These are phyloP conservation scores for Monochamus saltuarius DNA, from an alignment of 1,140 invertebrate genomes.

Conservation along the genomic window DNA sequence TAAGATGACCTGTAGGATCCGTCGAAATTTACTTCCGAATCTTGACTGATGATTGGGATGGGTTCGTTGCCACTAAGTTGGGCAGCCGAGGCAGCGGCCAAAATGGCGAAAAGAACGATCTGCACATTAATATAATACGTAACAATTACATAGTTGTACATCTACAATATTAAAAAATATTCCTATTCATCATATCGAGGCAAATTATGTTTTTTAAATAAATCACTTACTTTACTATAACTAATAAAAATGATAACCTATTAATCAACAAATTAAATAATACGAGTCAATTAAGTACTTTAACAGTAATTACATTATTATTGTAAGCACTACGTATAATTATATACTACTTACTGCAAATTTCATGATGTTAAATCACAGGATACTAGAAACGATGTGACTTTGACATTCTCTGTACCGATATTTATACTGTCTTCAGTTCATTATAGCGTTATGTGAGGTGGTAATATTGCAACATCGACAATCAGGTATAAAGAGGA, in stretches of 20 bases:
- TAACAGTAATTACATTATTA: too few relatives aligned
- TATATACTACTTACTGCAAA: slow-evolving; percentile 11
- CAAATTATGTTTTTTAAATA: not conserved
- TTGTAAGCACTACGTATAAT: slow-evolving; percentile 3
- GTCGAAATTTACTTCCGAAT: slow-evolving; percentile 64
- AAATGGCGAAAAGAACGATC: slow-evolving; percentile 12
- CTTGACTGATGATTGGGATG: slow-evolving; percentile 62
- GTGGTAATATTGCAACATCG: slow-evolving; percentile 1
- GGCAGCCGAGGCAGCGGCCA: slow-evolving; percentile 46
- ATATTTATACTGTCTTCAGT: slow-evolving; percentile 12
- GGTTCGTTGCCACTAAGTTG: slow-evolving; percentile 55
- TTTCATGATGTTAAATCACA: slow-evolving; percentile 7
- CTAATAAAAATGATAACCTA: not conserved
- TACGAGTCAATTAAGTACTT: too few relatives aligned
- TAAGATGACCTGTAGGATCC: slow-evolving; percentile 60
- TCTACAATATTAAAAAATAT: too few relatives aligned
- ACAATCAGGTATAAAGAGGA: not conserved
- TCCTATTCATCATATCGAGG: not conserved
- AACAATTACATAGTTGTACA: not conserved
- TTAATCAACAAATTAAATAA: not conserved
- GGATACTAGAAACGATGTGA: not conserved
- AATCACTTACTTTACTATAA: not conserved
- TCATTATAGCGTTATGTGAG: not conserved
- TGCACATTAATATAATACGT: not conserved
- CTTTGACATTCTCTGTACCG: slow-evolving; percentile 13